A percentile compares a stretch with the other conserved stretches of the same genome.
These are phyloP conservation scores for Megalops atlanticus DNA, from an alignment of 2,113 vertebrate species.

Conservation along the genomic window DNA sequence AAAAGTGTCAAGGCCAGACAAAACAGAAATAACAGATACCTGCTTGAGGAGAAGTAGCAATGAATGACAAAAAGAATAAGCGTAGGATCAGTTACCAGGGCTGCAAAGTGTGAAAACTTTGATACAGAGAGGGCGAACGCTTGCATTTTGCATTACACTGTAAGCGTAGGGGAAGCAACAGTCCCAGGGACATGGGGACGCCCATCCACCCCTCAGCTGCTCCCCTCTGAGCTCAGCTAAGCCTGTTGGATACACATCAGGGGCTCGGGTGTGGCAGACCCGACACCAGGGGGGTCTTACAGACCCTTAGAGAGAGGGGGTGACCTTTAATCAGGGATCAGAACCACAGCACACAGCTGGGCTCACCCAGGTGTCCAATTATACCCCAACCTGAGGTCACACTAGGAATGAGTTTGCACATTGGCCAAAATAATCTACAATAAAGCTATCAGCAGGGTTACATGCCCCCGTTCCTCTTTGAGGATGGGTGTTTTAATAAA, in stretches of 20 bases:
- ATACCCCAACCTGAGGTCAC: slow-evolving; percentile 52
- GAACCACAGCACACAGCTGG: slow-evolving; percentile 60
- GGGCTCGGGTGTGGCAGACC: slow-evolving; percentile 55
- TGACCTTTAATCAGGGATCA: slow-evolving; percentile 77
- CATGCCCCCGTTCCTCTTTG: slow-evolving; percentile 33
- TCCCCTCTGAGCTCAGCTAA: slow-evolving; percentile 65
- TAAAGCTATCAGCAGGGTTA: slow-evolving; percentile 59
- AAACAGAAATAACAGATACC: too few relatives aligned
- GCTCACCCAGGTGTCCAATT: slow-evolving; percentile 49
- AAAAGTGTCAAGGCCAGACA: too few relatives aligned
- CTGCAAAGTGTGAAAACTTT: too few relatives aligned
- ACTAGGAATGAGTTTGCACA: slow-evolving; percentile 43
- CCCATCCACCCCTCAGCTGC: slow-evolving; percentile 61
- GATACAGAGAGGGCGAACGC: too few relatives aligned
- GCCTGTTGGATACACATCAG: slow-evolving; percentile 79
- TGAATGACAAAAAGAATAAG: too few relatives aligned
- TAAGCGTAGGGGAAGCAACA: too few relatives aligned
- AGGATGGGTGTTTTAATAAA: background rate
- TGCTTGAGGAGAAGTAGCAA: too few relatives aligned
- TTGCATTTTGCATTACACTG: too few relatives aligned
- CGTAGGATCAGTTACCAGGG: too few relatives aligned
- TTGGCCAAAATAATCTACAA: slow-evolving; percentile 45
- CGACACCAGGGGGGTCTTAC: slow-evolving; percentile 62
- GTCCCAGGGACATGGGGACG: too few relatives aligned
- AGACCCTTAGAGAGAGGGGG: slow-evolving; percentile 63